Conservation (phyloP, 2,888 invertebrate species). For the Pediacus dermestoides region DNA sequence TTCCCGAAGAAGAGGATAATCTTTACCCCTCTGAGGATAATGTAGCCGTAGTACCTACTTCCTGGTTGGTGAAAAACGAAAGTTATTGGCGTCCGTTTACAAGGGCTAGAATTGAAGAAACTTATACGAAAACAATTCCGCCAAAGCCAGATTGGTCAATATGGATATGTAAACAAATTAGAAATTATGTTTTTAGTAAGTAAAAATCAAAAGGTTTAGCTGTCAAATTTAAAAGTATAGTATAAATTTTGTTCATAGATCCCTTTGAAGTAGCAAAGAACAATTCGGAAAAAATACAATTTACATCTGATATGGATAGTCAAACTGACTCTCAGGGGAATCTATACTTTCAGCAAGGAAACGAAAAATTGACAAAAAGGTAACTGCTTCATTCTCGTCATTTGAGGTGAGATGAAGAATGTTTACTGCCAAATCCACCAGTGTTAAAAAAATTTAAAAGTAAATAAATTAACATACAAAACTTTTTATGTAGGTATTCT, state of each 20-base stretch:
- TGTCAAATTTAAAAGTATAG: not conserved
- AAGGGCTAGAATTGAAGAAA: conserved; percentile 1
- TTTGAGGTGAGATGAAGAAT: not conserved
- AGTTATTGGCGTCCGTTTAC: not conserved
- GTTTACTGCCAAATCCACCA: not conserved
- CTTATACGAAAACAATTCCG: not conserved
- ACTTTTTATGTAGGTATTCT: not conserved
- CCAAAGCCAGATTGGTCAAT: not conserved
- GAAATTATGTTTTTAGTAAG: conserved; percentile 1
- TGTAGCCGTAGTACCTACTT: conserved; percentile 1
- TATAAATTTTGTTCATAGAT: not conserved
- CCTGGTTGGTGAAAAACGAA: conserved; percentile 2
- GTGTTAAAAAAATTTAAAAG: not conserved
- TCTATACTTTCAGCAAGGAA: not conserved
- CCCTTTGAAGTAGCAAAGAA: conserved; percentile 1
- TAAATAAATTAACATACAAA: not conserved
- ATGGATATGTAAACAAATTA: not conserved
- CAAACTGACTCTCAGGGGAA: conserved; percentile 1
- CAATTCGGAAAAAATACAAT: not conserved
- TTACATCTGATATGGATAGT: conserved; percentile 1
- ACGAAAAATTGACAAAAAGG: not conserved
- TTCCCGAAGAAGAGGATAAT: not conserved
- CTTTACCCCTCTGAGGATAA: too few species aligned
- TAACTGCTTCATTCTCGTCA: not conserved
- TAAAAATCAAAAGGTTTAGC: not conserved